phyloP scores from a whole-genome alignment of 1,140 invertebrate genomes.

The Wiebesia pumilae region DNA sequence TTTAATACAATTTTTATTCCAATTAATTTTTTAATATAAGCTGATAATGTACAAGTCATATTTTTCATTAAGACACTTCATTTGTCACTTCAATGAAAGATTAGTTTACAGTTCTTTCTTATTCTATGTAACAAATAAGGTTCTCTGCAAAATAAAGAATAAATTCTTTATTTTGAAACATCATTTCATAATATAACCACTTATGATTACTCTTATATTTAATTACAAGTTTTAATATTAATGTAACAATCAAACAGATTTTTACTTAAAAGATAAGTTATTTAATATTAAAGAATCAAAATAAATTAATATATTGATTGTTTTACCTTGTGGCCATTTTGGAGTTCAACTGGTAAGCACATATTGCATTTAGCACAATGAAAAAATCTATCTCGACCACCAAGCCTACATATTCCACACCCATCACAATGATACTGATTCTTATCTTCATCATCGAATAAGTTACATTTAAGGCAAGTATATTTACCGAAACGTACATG shows the following conservation, averaged over 20 bases:
- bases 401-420: constrained; percentile 91
- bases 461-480: constrained; percentile 88
- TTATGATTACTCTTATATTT: background rate
- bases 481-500: constrained; percentile 89
- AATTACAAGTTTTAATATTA: background rate
- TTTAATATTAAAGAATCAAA: background rate
- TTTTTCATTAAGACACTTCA: too few relatives aligned
- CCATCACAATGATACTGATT: constrained; percentile 91
- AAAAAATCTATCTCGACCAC: constrained; percentile 89
- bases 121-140: too few relatives aligned
- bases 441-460: constrained; percentile 93
- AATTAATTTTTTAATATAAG: too few relatives aligned
- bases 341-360: constrained; percentile 86
- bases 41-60: too few relatives aligned
- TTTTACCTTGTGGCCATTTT: constrained; percentile 86
- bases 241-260: background rate
- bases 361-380: constrained; percentile 92
- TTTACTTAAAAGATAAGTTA: background rate
- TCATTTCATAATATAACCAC: background rate
- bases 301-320: background rate
- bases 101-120: too few relatives aligned
- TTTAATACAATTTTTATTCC: too few relatives aligned
- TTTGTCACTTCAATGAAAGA: too few relatives aligned
- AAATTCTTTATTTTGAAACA: too few relatives aligned
- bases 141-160: too few relatives aligned